Base-by-base conservation (phyloP, 2,888 invertebrate genomes). In the Ormyrus thymus region DNA sequence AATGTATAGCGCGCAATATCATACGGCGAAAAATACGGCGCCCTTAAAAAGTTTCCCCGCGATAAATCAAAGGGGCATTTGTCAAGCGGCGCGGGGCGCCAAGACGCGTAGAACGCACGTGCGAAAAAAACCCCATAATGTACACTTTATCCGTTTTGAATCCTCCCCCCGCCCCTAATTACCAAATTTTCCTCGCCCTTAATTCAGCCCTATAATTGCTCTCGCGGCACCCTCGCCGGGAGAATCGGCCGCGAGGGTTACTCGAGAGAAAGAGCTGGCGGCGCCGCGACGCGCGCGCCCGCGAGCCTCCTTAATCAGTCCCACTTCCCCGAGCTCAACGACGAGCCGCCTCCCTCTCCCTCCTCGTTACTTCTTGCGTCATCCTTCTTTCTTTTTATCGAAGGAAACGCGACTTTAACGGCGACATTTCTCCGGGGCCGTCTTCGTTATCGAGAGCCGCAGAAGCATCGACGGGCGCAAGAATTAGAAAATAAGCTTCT, bases 131-230 rank as follows among this genome's bases (percentile, higher is more conserved):
- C 29, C 43, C 13, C 78, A 45, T 76, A 73, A 76, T 55, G 76
- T 65, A 79, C 53, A 75, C 84, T 88, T 86, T 85, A 85, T 87
- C 87, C 87, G 85, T 86, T 88, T 86, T 84, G 86, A 87, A 88
- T 86, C 87, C 85, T 4, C 86, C 70, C 77, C 87, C 85, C 29
- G 86, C 70, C 77, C 83, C 87, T 89, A 89, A 90, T 90, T 90
- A 87, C 89, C 89, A 87, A 89, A 89, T 90, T 89, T 88, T 90
- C 88, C 86, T 87, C 86, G 86, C 86, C 87, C 87, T 89, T 88
- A 89, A 89, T 89, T 89, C 87, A 88, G 85, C 86, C 84, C 84
- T 87, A 88, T 89, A 90, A 90, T 90, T 90, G 87, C 89, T 89
- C 29, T 29, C 85, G 86, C 86, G 83, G 85, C 86, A 86, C 85